phyloP scores from a whole-genome alignment of 2,888 invertebrate species.

The Lasius fuliginosus region DNA sequence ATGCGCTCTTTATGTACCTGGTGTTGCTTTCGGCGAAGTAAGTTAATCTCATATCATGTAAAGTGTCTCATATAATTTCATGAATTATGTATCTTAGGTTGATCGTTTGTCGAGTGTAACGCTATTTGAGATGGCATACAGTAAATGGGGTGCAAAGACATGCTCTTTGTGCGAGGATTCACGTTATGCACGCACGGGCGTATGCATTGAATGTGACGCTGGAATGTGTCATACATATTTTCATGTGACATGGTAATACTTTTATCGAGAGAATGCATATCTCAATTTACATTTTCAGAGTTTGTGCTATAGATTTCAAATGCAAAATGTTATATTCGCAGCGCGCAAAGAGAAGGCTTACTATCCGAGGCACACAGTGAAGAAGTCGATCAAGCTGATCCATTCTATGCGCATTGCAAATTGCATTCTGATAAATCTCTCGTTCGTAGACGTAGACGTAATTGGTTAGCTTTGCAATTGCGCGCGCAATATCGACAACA shows the following conservation, averaged over 20 bases:
- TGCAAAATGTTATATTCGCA: constrained; percentile 82
- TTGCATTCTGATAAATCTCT: constrained; percentile 97
- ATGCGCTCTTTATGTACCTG: constrained; percentile 98
- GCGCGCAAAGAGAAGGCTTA: constrained; percentile 97
- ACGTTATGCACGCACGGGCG: constrained; percentile 95
- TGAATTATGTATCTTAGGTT: constrained; percentile 85
- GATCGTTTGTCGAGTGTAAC: constrained; percentile 97
- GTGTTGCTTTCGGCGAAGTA: constrained; percentile 98
- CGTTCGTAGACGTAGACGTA: constrained; percentile 92
- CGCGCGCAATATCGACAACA: constrained; percentile 91
- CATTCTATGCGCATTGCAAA: constrained; percentile 98
- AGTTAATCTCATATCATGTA: constrained; percentile 40
- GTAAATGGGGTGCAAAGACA: constrained; percentile 97
- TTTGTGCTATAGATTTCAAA: not conserved
- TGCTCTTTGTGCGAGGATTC: constrained; percentile 97
- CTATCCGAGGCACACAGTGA: constrained; percentile 97
- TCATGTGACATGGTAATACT: constrained; percentile 96
- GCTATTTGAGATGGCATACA: constrained; percentile 98
- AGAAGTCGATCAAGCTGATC: constrained; percentile 97
- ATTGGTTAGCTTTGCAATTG: constrained; percentile 95
- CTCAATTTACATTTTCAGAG: not conserved
- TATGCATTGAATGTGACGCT: constrained; percentile 99
- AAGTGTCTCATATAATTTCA: not conserved
- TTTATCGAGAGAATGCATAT: not conserved
- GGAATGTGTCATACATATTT: constrained; percentile 99